Evolutionary conservation across 2,797 vertebrate species (phyloP), one percentile per base, ranked within the genome.

Genomic region (Stomatorhinus walkeri): DNA sequence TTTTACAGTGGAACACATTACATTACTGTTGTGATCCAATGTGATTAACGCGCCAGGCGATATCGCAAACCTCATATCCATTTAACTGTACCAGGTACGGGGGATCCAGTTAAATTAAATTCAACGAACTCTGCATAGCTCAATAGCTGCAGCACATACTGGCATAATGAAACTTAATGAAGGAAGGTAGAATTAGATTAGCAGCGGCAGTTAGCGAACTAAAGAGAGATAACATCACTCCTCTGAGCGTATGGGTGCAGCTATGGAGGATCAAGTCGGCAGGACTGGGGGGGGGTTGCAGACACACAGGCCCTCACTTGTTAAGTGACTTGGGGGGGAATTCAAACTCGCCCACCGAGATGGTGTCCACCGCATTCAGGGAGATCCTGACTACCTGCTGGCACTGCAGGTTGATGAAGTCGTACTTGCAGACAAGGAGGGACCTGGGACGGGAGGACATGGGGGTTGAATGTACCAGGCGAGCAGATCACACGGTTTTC

Each of bases 281-380:
- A 19, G 36, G 14, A 36, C 36, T 0, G 32, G 72, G 3, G 28
- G 1, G 64, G 12, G 32, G 32, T 32, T 14, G 68, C 72, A 43
- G 36, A 79, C 72, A 43, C 36, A 43, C 22, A 49, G 52, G 0
- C 56, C 76, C 97, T 90, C 94, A 99, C 98, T 95, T 99, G 95
- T 97, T 99, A 2, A 99, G 95, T 1, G 98, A 99, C 24, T 97
- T 98, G 0, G 97, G 96, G 9, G 98, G 98, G 89, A 99, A 99
- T 90, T 97, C 95, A 54, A 99, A 99, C 89, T 97, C 97, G 1
- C 98, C 98, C 0, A 96, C 90, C 0, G 98, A 98, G 94, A 99
- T 96, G 87, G 98, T 99, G 91, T 99, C 98, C 0, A 99, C 96
- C 0, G 97, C 97, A 0, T 95, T 96, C 28, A 99, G 95, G 2